A percentile compares a stretch with the other conserved stretches of the same genome.
Evolutionary conservation across 2,113 vertebrate species (phyloP).

Genomic region (Ondatra zibethicus): DNA sequence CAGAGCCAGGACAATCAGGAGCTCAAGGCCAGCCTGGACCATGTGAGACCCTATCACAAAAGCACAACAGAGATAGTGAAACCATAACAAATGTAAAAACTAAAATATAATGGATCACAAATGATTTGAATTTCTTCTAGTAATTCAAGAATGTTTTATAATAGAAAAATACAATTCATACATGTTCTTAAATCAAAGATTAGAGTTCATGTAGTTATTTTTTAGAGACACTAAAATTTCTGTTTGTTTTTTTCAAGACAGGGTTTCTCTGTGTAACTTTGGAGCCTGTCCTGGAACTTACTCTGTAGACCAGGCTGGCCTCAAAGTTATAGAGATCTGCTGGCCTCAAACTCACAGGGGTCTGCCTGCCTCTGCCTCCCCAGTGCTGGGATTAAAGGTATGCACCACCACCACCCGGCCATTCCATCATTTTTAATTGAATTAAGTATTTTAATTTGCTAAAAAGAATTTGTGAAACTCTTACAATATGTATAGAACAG

Average conservation of each 20-base stretch:
- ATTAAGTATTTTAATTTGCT: conserved; percentile 6
- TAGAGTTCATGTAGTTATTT: neutral
- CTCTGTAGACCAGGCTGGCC: too few species aligned
- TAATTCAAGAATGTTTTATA: neutral
- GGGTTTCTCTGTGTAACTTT: too few species aligned
- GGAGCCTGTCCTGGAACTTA: too few species aligned
- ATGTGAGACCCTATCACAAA: neutral
- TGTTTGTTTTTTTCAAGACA: too few species aligned
- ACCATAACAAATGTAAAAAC: neutral
- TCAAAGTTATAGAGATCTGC: too few species aligned
- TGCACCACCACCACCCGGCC: rapidly evolving
- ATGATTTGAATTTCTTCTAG: neutral
- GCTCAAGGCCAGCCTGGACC: neutral
- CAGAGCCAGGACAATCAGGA: neutral
- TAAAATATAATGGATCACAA: neutral
- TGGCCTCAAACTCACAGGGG: too few species aligned
- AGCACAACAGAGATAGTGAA: neutral
- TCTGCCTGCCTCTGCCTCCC: too few species aligned
- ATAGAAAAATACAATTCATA: neutral
- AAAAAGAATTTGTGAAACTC: neutral
- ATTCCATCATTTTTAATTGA: neutral
- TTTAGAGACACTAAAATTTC: neutral
- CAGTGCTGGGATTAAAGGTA: too few species aligned
- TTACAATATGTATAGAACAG: neutral
- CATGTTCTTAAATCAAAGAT: neutral